Evolutionary conservation across 2,113 vertebrate species (phyloP), one percentile per base, ranked within the genome.

Genomic region (Sebastes schlegelii): DNA sequence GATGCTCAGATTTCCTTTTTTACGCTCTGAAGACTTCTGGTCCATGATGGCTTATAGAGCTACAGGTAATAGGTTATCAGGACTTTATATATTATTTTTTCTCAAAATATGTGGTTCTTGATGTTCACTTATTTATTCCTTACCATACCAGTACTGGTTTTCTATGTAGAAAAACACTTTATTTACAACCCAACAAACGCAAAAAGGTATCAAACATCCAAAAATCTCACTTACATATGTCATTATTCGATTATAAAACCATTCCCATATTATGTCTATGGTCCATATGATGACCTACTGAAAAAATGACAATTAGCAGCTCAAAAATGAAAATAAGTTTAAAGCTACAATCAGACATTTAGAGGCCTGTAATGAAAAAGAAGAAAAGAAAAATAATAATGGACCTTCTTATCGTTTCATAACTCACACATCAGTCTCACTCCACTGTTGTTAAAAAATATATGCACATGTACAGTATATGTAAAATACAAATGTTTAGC

Each of bases 81-180:
- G 34, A 34, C 4, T 34, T 34, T 34, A 12, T 48, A 12, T 48
- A 12, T 49, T 49, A 4, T 40, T 8, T 40, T 62, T 40, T 6
- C 23, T 62, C 3, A 43, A 4, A 66, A 52, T 40, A 12, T 7
- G 14, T 51, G 34, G 43, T 45, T 42, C 1, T 45, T 69, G 9
- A 61, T 43, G 4, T 3, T 65, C 1, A 45, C 6, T 6, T 42
- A 57, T 78, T 75, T 57, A 42, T 68, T 34, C 5, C 7, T 66
- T 19, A 42, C 8, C 8, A 17, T n/a, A 0, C 23, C 19, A 70
- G 1, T 4, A 46, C 23, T 63, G 11, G 19, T 62, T 77, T 49
- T 75, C 7, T 60, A 16, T 60, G 66, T 89, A 86, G 51, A 88
- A 91, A 92, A 87, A 45, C 0, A 60, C 49, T 88, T 90, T 92